Evolutionary conservation across 2,888 invertebrate genomes (phyloP).

Genomic region (Drosophila barbarae): DNA sequence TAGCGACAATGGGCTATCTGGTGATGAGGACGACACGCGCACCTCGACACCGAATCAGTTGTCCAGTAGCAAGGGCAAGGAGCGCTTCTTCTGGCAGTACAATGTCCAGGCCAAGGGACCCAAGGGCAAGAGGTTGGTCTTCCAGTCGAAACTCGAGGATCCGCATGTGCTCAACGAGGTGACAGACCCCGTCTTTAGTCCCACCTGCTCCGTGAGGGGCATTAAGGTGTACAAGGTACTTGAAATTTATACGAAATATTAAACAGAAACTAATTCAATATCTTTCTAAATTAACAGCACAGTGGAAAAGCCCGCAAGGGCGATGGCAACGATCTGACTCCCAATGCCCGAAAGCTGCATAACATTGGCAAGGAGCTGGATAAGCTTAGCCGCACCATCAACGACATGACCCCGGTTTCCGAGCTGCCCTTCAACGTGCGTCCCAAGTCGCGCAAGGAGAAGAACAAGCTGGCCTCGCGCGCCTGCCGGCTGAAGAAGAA

Average conservation of each 20-base stretch:
- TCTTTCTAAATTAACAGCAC: conserved; percentile 66
- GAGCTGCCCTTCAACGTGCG: conserved; percentile 93
- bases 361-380: conserved; percentile 95
- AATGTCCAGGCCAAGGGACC: conserved; percentile 99
- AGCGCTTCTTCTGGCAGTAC: conserved; percentile 98
- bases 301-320: conserved; percentile 96
- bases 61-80: conserved; percentile 83
- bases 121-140: conserved; percentile 93
- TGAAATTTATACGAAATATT: too few relatives aligned
- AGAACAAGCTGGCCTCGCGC: conserved; percentile 97
- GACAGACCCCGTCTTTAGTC: conserved; percentile 97
- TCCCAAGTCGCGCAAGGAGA: conserved; percentile 97
- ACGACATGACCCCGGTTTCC: conserved; percentile 97
- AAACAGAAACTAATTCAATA: neutral
- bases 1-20: conserved; percentile 86
- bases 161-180: conserved; percentile 94
- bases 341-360: conserved; percentile 94
- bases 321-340: conserved; percentile 98
- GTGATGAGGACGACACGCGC: conserved; percentile 77
- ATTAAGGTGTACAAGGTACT: conserved; percentile 85
- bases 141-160: conserved; percentile 92
- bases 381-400: conserved; percentile 93
- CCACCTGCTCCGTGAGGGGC: conserved; percentile 92
- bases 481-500: conserved; percentile 99
- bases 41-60: conserved; percentile 73